Evolutionary conservation across 2,797 vertebrate species (phyloP), one percentile per base, ranked within the genome.

Genomic region (Arvicola amphibius): DNA sequence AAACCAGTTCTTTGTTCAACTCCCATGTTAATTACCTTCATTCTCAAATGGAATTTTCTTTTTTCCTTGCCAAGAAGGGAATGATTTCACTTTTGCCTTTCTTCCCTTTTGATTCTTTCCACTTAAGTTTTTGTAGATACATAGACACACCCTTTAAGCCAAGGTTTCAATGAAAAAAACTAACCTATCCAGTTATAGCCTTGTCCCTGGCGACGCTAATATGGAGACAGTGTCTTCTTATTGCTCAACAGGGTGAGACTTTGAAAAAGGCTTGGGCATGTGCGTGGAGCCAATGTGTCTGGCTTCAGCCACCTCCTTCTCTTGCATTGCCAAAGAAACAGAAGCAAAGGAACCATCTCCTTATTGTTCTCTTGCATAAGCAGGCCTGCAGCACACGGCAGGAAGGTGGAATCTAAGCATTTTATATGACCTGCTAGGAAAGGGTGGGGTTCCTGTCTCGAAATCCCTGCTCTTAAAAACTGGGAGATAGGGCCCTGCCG

Each of bases 241-340:
- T 98, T 98, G 98, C 98, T 98, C 98, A 98, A 98, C 0, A 56
- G 1, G 0, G 95, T 46, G 5, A 96, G 97, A 46, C 34, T 94
- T 96, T 97, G 93, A 97, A 97, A 98, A 96, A 94, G 92, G 98
- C 95, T 98, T 95, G 96, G 97, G 97, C 97, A 96, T 97, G 98
- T 98, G 95, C 14, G 0, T 97, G 98, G 98, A 98, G 98, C 98
- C 98, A 29, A 97, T 61, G 83, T 97, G 98, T 98, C 98, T 98
- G 98, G 97, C 98, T 98, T 97, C 97, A 91, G 88, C 76, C 97
- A 95, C 97, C 97, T 43, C 98, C 98, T 98, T 96, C 93, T 94
- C 90, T 87, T 37, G n/a, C 95, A 87, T 91, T 97, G 97, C 97
- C 98, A 98, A 97, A 97, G 93, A 98, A 89, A 59, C 86, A 94